phyloP scores from a whole-genome alignment of 2,797 vertebrate species.

The Anolis apletophallus region DNA sequence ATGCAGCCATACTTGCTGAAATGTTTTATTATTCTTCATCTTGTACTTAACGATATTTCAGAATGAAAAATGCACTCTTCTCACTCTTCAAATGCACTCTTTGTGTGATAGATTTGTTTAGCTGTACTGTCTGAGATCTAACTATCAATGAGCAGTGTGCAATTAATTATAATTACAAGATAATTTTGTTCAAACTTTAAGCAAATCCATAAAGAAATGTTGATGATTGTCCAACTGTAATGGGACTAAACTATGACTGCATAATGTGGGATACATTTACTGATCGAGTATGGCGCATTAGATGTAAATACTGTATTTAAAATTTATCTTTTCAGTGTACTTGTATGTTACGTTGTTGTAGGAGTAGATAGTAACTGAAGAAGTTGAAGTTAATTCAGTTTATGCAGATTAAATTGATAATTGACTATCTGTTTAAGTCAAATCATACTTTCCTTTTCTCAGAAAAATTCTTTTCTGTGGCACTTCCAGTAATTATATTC shows the following conservation, averaged over 20 bases:
- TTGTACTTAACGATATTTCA: neutral
- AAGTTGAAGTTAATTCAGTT: neutral
- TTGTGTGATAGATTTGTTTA: neutral
- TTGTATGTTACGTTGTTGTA: neutral
- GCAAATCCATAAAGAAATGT: neutral
- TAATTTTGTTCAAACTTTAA: slow-evolving; percentile 14
- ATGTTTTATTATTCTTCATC: neutral
- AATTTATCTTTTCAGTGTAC: neutral
- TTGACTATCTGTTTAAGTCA: neutral
- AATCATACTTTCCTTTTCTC: neutral
- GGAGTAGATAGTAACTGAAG: neutral
- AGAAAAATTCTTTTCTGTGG: neutral
- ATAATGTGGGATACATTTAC: neutral
- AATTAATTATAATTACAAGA: neutral
- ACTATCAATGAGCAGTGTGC: neutral
- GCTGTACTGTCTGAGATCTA: neutral
- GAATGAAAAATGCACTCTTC: slow-evolving; percentile 6
- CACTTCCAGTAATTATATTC: neutral
- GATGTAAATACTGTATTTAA: neutral
- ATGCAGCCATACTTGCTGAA: neutral
- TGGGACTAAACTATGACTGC: neutral
- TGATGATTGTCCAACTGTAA: neutral
- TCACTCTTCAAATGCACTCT: too few relatives aligned
- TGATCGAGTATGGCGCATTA: neutral
- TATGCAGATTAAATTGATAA: neutral